A percentile compares a stretch with the other conserved stretches of the same genome.
These are phyloP conservation scores for Magallana angulata DNA, from an alignment of 1,140 invertebrate species.

Conservation along the genomic window DNA sequence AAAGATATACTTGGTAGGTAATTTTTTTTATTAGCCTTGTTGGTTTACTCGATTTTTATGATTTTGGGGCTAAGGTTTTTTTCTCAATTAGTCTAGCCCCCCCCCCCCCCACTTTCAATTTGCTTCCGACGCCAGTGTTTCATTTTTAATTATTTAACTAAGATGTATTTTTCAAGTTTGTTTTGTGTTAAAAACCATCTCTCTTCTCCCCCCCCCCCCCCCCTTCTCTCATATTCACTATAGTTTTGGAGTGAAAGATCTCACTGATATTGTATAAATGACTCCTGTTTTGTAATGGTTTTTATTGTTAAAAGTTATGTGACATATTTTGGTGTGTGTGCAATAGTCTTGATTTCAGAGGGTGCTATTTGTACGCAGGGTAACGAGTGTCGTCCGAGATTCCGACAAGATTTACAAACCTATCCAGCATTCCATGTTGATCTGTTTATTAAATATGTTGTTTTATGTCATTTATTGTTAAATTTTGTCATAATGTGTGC, in stretches of 20 bases:
- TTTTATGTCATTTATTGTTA: background rate
- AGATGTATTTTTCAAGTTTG: too few species aligned
- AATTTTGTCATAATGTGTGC: background rate
- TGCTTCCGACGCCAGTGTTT: too few species aligned
- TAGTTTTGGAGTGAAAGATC: background rate
- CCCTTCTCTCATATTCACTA: background rate
- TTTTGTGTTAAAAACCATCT: background rate
- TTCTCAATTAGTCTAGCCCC: too few species aligned
- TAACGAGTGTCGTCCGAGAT: background rate
- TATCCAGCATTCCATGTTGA: conserved; percentile 8
- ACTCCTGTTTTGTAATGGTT: background rate
- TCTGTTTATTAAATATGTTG: background rate
- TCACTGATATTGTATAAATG: too few species aligned
- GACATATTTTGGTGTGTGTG: background rate
- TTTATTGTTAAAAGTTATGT: background rate
- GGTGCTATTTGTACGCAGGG: conserved; percentile 13
- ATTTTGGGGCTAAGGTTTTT: too few species aligned
- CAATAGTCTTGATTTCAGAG: conserved; percentile 16
- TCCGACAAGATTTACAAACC: background rate
- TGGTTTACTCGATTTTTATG: too few species aligned
- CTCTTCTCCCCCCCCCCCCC: background rate
- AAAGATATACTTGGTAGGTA: too few species aligned
- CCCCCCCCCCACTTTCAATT: too few species aligned
- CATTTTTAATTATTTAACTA: too few species aligned
- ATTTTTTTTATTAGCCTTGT: too few species aligned